Base-by-base conservation (phyloP, 1,140 invertebrate species). In the Acarapis woodi region DNA sequence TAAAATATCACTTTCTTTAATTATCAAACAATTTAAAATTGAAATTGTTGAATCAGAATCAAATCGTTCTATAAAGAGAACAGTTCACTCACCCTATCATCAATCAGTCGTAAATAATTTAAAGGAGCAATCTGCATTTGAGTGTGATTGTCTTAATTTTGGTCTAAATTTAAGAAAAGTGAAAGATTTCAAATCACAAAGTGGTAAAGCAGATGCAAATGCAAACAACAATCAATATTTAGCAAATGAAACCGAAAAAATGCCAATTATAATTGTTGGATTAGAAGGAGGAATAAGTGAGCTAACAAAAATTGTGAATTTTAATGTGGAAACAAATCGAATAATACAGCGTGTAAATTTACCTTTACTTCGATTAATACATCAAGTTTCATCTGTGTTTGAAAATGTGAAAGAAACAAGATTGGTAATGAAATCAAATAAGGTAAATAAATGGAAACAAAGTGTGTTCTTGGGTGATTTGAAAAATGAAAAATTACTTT, bases 341-440 rank as follows among this genome's bases (percentile, higher is more conserved):
- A 80, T 85, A 46, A 75, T 73, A 38, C 79, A 85, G 49, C 74
- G 71, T 62, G 71, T 83, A 5, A 93, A 93, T 51, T 90, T 94
- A 82, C 82, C 85, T 0, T 56, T 96, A 25, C 55, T 96, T 18
- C 59, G 87, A 38, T 61, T 96, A 18, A 60, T 93, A 26, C 82
- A 93, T 61, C 87, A 96, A 59, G 85, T 96, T 44, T 78, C 73
- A 44, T 87, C 83, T 42, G 88, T 94, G 79, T 87, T 90, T 57
- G 78, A 85, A 55, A 93, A 90, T 58, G 79, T 88, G 3, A 80
- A 83, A 49, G 78, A 87, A 49, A 88, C 83, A 2, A 74, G 82
- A 51, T 71, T 73, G 47, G 80, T 87, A 47, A 59, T 93, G 33
- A 54, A 59, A 41, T 56, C 63, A 40, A 53, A 71, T 67, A 48